Evolutionary conservation across 1,140 invertebrate genomes (phyloP).

Genomic region (Drosophila yakuba): DNA sequence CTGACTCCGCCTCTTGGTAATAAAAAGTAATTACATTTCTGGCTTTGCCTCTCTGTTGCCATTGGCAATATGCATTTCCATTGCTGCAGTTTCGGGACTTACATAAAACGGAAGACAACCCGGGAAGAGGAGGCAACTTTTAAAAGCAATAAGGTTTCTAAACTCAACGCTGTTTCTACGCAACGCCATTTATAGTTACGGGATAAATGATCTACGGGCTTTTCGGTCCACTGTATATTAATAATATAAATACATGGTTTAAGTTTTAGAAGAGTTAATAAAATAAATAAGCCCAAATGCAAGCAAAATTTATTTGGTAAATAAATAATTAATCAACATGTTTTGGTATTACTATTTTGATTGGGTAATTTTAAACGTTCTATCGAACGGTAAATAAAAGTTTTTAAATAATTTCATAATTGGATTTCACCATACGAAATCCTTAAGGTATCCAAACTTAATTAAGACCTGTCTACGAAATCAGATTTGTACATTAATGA

Average conservation of each 20-base stretch:
- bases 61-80: conserved; percentile 49
- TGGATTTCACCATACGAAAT: not conserved
- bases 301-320: too few relatives aligned
- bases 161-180: conserved; percentile 38
- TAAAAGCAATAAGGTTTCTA: conserved; percentile 13
- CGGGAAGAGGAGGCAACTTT: not conserved
- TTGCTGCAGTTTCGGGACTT: conserved; percentile 37
- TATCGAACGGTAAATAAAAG: too few relatives aligned
- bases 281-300: too few relatives aligned
- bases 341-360: not conserved
- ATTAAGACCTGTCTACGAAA: conserved; percentile 26
- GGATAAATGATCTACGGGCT: conserved; percentile 8
- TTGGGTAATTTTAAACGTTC: not conserved
- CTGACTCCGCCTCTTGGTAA: conserved; percentile 42
- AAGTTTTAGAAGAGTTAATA: too few relatives aligned
- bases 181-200: conserved; percentile 31
- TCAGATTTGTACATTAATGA: not conserved
- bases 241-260: too few relatives aligned
- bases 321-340: too few relatives aligned
- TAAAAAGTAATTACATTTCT: conserved; percentile 78
- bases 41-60: conserved; percentile 45
- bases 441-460: conserved; percentile 17
- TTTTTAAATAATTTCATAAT: conserved; percentile 1
- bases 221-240: not conserved
- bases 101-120: conserved; percentile 19